Evolutionary conservation across 2,113 vertebrate genomes (phyloP).

Genomic region (Alaudala cheleensis): DNA sequence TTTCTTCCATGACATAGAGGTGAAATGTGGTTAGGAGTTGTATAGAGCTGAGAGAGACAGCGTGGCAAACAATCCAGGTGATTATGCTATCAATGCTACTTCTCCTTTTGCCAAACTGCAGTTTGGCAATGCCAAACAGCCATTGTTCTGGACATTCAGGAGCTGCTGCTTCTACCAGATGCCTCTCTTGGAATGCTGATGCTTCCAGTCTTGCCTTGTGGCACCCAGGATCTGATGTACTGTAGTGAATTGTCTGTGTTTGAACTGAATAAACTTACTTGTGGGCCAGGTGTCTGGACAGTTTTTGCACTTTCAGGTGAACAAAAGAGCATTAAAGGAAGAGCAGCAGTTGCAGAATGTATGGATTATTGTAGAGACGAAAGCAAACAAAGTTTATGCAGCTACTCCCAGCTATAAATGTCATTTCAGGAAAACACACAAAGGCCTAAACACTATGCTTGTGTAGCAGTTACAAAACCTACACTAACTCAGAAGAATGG

Average conservation of each 20-base stretch:
- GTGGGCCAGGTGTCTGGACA: neutral
- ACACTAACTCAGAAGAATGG: neutral
- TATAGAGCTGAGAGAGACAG: neutral
- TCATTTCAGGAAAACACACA: neutral
- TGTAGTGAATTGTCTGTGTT: neutral
- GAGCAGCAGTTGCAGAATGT: neutral
- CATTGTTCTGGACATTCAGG: neutral
- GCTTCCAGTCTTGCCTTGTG: neutral
- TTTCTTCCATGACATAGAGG: neutral
- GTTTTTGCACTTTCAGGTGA: neutral
- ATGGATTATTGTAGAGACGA: neutral
- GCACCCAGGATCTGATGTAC: neutral
- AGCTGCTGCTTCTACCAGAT: neutral
- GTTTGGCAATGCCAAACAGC: neutral
- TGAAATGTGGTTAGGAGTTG: neutral
- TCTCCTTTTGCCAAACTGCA: neutral
- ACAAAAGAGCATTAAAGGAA: neutral
- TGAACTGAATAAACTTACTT: neutral
- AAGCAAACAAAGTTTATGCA: neutral
- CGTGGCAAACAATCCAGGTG: neutral
- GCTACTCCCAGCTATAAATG: neutral
- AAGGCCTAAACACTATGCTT: neutral
- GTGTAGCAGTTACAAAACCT: neutral
- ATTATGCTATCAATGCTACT: neutral
- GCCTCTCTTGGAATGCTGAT: neutral